Evolutionary conservation across 1,140 invertebrate species (phyloP).

Genomic region (Aphelinus certus): DNA sequence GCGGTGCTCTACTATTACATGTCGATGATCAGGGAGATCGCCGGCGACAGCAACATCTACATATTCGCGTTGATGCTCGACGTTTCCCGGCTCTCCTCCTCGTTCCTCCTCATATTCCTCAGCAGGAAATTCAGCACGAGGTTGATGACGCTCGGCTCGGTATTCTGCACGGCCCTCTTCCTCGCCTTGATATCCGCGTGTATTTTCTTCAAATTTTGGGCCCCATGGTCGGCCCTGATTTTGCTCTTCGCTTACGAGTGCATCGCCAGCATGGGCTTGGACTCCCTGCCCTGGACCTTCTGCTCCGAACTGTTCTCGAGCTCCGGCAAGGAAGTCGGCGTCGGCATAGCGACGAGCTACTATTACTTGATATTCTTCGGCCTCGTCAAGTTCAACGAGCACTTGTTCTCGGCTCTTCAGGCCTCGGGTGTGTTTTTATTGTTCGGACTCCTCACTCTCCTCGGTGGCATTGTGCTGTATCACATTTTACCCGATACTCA

Average conservation of each 20-base stretch:
- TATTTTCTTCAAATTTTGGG: slow-evolving; percentile 52
- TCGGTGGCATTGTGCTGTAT: slow-evolving; percentile 73
- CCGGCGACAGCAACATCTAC: slow-evolving; percentile 68
- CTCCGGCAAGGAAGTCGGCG: slow-evolving; percentile 68
- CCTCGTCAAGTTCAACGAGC: slow-evolving; percentile 76
- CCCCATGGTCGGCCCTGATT: slow-evolving; percentile 65
- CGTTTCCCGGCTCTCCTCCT: slow-evolving; percentile 71
- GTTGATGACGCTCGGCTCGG: slow-evolving; percentile 69
- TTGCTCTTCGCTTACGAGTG: slow-evolving; percentile 69
- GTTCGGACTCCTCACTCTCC: slow-evolving; percentile 72
- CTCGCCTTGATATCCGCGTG: slow-evolving; percentile 64
- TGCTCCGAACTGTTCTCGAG: slow-evolving; percentile 73
- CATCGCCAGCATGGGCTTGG: slow-evolving; percentile 69
- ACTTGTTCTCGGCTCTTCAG: slow-evolving; percentile 69
- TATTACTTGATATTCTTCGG: slow-evolving; percentile 75
- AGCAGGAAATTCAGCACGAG: slow-evolving; percentile 70
- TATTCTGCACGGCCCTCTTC: slow-evolving; percentile 66
- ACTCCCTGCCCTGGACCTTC: slow-evolving; percentile 77
- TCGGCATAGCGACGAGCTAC: slow-evolving; percentile 71
- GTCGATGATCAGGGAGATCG: slow-evolving; percentile 68
- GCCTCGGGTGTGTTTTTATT: slow-evolving; percentile 73
- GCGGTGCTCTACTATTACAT: slow-evolving; percentile 80
- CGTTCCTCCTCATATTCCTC: slow-evolving; percentile 69
- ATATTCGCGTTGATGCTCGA: slow-evolving; percentile 74
- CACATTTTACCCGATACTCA: slow-evolving; percentile 83